phyloP scores from a whole-genome alignment of 2,797 vertebrate species.

The Mycteria americana region DNA sequence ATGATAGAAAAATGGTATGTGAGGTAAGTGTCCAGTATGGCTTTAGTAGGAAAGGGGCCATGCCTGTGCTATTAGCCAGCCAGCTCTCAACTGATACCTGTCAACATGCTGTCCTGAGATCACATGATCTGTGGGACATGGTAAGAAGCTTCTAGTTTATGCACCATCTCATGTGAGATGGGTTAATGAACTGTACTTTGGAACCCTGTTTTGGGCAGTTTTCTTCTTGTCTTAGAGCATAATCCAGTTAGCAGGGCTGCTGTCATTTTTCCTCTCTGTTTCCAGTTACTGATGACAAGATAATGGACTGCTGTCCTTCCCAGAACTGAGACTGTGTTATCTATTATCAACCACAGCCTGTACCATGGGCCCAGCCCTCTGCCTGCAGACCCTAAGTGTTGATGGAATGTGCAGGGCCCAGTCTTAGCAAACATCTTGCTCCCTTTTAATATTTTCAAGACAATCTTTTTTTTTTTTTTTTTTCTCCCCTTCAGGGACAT shows the following conservation, averaged over 20 bases:
- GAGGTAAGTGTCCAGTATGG: not conserved
- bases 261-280: not conserved
- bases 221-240: not conserved
- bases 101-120: not conserved
- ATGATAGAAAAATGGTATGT: not conserved
- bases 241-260: not conserved
- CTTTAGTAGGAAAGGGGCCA: not conserved
- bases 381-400: not conserved
- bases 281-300: not conserved
- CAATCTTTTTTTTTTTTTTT: not conserved
- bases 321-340: not conserved
- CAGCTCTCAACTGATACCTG: not conserved
- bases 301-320: not conserved
- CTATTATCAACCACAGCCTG: not conserved
- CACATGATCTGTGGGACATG: not conserved
- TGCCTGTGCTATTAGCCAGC: not conserved
- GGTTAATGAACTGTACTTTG: not conserved
- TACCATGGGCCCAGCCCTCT: not conserved
- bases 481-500: constrained; percentile 78
- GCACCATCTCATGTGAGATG: not conserved
- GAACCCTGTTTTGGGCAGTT: not conserved
- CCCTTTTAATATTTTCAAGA: not conserved
- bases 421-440: not conserved
- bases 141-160: not conserved
- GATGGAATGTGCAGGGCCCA: not conserved